Evolutionary conservation across 2,797 vertebrate species (phyloP).

Genomic region (Sebastes iracundus): DNA sequence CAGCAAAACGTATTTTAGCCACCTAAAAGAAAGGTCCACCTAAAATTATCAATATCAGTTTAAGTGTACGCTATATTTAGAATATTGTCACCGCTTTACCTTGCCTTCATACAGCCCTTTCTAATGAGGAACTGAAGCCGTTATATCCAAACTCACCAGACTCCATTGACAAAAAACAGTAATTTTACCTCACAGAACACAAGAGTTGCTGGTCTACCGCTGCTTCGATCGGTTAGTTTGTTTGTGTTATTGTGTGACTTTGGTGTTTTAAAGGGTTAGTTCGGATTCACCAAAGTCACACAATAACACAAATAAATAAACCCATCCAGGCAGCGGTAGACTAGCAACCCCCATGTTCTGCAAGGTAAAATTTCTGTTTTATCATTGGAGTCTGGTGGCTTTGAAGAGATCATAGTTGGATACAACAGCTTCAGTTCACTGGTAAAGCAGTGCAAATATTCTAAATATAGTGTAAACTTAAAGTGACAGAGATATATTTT

Average conservation of each 20-base stretch:
- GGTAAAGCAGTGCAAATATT: neutral
- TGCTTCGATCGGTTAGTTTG: accelerated
- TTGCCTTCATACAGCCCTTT: neutral
- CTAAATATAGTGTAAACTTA: neutral
- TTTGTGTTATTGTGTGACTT: no score
- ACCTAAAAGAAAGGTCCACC: neutral
- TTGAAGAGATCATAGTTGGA: neutral
- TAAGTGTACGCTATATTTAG: neutral
- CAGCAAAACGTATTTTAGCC: neutral
- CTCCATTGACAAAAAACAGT: neutral
- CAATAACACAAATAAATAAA: neutral
- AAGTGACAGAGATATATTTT: neutral
- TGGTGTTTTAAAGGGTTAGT: no score
- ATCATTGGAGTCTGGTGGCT: neutral
- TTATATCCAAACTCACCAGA: neutral
- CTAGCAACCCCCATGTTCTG: accelerated
- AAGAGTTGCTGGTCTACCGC: no score
- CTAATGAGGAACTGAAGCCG: neutral
- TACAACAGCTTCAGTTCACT: no score
- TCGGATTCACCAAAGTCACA: neutral
- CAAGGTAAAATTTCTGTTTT: neutral
- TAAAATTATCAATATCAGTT: neutral
- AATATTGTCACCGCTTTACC: neutral
- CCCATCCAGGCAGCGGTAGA: accelerated
- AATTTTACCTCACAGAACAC: neutral